Conservation (phyloP, 2,888 invertebrate genomes). For the Steinernema scapterisci region DNA sequence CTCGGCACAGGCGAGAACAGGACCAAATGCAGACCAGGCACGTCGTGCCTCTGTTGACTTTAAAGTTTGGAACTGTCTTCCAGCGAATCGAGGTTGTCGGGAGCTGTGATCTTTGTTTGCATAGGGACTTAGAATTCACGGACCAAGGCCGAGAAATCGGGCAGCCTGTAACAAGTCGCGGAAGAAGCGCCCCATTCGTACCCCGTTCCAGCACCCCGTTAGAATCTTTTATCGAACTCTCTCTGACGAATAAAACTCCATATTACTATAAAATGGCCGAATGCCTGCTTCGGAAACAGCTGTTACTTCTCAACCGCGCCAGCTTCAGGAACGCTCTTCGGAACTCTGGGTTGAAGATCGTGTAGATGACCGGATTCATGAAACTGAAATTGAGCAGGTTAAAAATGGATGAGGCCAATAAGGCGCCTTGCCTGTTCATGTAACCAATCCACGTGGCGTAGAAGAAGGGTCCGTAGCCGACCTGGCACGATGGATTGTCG, state of each 20-base stretch:
- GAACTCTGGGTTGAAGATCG: conserved; percentile 73
- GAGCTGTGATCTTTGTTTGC: too few relatives aligned
- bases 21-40: too few relatives aligned
- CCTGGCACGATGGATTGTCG: conserved; percentile 57
- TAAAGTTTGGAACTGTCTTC: too few relatives aligned
- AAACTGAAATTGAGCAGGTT: conserved; percentile 72
- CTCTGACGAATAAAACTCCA: not conserved
- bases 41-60: too few relatives aligned
- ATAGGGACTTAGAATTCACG: too few relatives aligned
- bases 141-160: too few relatives aligned
- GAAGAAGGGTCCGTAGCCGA: conserved; percentile 76
- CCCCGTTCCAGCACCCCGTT: not conserved
- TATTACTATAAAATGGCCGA: not conserved
- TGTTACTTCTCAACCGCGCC: conserved; percentile 8
- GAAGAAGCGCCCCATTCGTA: too few relatives aligned
- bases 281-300: conserved; percentile 24
- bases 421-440: conserved; percentile 37
- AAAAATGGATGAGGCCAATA: conserved; percentile 75
- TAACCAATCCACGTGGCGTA: conserved; percentile 85
- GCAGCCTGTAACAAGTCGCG: too few relatives aligned
- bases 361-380: conserved; percentile 74
- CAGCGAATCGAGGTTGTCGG: too few relatives aligned
- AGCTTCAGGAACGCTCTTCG: conserved; percentile 16
- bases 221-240: not conserved
- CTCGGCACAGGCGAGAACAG: too few relatives aligned